Conservation (phyloP, 2,888 invertebrate genomes). For the Lapara coniferarum region DNA sequence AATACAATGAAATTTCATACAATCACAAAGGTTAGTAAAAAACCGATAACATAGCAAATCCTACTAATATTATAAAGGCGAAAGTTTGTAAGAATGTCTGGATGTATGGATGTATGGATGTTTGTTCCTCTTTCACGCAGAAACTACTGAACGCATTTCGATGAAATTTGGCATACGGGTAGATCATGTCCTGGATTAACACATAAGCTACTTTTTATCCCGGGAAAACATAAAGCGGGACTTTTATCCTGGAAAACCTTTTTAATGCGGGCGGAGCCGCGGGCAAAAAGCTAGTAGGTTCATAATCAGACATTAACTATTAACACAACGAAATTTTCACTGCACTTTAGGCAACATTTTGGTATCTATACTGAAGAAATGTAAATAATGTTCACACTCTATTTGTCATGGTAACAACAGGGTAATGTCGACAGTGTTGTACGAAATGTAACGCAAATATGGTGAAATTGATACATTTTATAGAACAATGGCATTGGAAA, state of each 20-base stretch:
- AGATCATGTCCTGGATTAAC: no score
- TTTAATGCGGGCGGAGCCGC: no score
- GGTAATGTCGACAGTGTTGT: slow-evolving; percentile 31
- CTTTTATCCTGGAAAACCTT: no score
- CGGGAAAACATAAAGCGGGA: no score
- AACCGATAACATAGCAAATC: neutral
- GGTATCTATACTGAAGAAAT: slow-evolving; percentile 38
- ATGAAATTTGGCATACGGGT: no score
- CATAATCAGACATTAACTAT: neutral
- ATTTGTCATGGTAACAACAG: slow-evolving; percentile 57
- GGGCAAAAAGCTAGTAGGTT: no score
- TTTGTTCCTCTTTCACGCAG: no score
- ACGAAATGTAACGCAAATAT: slow-evolving; percentile 7
- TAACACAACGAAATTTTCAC: neutral
- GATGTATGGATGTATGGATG: no score
- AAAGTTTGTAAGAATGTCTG: no score
- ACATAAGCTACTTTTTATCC: no score
- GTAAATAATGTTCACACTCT: slow-evolving; percentile 62
- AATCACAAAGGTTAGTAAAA: neutral
- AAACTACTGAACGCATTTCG: no score
- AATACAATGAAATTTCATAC: neutral
- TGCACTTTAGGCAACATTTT: slow-evolving; percentile 3
- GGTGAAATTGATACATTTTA: neutral
- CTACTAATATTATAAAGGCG: no score
- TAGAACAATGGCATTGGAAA: neutral